phyloP scores from a whole-genome alignment of 1,140 invertebrate genomes.

The Sinonovacula constricta region DNA sequence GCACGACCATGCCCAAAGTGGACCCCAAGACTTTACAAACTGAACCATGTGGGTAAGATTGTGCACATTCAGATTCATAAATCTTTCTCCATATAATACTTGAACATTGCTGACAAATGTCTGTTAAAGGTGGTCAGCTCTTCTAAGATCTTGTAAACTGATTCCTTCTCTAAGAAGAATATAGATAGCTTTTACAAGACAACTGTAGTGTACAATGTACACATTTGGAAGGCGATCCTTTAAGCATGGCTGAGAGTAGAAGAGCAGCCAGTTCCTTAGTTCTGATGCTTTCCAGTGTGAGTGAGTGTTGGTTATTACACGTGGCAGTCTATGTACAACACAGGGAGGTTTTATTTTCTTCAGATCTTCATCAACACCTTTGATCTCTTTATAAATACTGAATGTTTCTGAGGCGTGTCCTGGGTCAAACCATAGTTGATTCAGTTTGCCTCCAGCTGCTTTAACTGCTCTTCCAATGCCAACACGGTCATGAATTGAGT shows the following conservation, averaged over 20 bases:
- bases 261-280: constrained; percentile 48
- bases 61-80: constrained; percentile 41
- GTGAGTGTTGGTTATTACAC: background rate
- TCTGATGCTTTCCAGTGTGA: constrained; percentile 54
- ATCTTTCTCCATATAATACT: constrained; percentile 25
- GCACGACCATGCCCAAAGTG: constrained; percentile 34
- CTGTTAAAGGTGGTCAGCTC: background rate
- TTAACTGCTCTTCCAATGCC: no score
- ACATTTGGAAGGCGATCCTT: constrained; percentile 14
- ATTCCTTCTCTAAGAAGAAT: constrained; percentile 38
- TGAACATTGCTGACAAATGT: constrained; percentile 22
- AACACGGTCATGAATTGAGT: no score
- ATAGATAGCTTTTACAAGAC: constrained; percentile 38
- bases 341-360: constrained; percentile 9
- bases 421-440: constrained; percentile 17
- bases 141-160: background rate
- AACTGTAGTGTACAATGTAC: constrained; percentile 43
- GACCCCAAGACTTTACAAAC: constrained; percentile 12
- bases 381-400: background rate
- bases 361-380: background rate
- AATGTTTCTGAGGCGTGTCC: background rate
- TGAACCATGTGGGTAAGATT: constrained; percentile 21
- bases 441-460: no score
- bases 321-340: background rate
- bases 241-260: constrained; percentile 49